phyloP scores from a whole-genome alignment of 2,113 vertebrate species.

The Neolamprologus falcicula region DNA sequence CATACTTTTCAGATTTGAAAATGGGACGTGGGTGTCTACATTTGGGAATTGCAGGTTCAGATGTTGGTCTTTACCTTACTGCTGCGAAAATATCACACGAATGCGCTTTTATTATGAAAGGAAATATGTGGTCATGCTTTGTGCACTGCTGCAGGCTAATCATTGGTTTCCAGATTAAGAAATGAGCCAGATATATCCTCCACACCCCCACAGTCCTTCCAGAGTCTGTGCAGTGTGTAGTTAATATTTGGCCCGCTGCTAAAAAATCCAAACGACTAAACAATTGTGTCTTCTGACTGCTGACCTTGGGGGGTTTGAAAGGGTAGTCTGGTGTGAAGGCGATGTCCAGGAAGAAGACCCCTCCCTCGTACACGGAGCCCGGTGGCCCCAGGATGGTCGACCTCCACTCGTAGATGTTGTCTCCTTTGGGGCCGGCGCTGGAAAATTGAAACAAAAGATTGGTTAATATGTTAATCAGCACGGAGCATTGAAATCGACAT shows the following conservation, averaged over 20 bases:
- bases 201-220: background rate
- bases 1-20: background rate
- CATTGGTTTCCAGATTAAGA: background rate
- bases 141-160: background rate
- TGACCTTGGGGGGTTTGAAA: conserved; percentile 98
- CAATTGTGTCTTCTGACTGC: background rate
- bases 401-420: conserved; percentile 99
- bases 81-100: background rate
- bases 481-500: background rate
- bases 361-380: conserved; percentile 97
- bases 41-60: background rate
- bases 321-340: conserved; percentile 98
- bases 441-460: conserved; percentile 43
- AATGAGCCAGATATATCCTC: background rate
- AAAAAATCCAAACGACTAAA: background rate
- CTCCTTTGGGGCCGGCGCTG: conserved; percentile 98
- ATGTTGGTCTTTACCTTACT: background rate
- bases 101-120: background rate
- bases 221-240: background rate
- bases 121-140: background rate
- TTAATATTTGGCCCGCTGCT: background rate
- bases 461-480: conserved; percentile 32
- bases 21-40: background rate
- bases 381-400: conserved; percentile 97
- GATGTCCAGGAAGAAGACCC: conserved; percentile 98